Evolutionary conservation across 2,888 invertebrate genomes (phyloP).

Genomic region (Hydrotaea cyrtoneurina): DNA sequence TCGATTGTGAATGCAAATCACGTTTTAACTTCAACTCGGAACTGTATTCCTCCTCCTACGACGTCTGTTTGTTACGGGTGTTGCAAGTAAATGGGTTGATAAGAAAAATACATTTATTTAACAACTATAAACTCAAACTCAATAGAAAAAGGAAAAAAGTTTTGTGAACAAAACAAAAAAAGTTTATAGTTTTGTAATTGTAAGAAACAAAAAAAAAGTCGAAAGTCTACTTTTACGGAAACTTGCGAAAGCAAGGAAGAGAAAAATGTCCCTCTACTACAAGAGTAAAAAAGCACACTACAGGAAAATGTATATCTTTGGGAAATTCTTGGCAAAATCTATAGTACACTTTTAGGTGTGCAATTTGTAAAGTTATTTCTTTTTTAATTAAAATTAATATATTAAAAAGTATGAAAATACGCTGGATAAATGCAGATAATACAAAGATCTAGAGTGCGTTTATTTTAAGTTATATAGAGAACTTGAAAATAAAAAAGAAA

Average conservation of each 20-base stretch:
- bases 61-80: too few relatives aligned
- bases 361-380: too few relatives aligned
- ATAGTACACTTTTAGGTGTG: neutral
- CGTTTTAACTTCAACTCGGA: neutral
- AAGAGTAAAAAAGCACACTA: too few relatives aligned
- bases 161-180: neutral
- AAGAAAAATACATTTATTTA: neutral
- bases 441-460: too few relatives aligned
- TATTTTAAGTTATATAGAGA: too few relatives aligned
- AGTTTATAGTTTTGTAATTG: neutral
- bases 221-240: neutral
- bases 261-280: too few relatives aligned
- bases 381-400: too few relatives aligned
- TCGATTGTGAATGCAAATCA: conserved; percentile 5
- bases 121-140: neutral
- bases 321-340: neutral
- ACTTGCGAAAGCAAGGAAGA: neutral
- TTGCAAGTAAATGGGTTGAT: too few relatives aligned
- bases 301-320: too few relatives aligned
- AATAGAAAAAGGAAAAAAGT: neutral
- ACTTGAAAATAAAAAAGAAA: too few relatives aligned
- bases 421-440: too few relatives aligned
- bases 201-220: neutral
- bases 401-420: too few relatives aligned
- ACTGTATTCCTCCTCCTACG: neutral